Percentiles rank a stretch among this genome's conserved stretches.
phyloP scores from a whole-genome alignment of 2,113 vertebrate species.

The Sylvicapra grimmia region DNA sequence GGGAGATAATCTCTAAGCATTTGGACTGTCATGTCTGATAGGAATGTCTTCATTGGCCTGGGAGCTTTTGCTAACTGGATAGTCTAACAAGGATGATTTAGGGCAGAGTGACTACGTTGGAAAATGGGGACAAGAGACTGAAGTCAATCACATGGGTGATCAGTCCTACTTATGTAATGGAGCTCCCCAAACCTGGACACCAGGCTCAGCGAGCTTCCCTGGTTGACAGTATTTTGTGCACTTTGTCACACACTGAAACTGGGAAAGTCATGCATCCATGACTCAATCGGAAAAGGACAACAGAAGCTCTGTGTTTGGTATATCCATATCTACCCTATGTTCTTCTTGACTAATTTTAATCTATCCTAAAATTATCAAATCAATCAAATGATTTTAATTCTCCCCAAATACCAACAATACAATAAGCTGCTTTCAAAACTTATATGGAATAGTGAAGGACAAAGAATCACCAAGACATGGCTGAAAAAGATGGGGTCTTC shows the following conservation, averaged over 20 bases:
- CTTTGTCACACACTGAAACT: not conserved
- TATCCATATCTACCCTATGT: not conserved
- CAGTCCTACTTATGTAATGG: not conserved
- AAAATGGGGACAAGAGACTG: not conserved
- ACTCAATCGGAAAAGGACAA: not conserved
- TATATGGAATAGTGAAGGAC: not conserved
- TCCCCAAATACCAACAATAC: not conserved
- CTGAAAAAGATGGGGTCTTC: not conserved
- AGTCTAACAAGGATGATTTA: not conserved
- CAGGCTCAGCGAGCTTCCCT: not conserved
- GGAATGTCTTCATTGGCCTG: not conserved
- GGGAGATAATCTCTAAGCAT: not conserved
- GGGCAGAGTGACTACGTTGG: not conserved
- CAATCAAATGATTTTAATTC: not conserved
- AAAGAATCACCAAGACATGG: not conserved
- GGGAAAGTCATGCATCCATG: not conserved
- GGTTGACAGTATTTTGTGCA: not conserved
- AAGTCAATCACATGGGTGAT: not conserved
- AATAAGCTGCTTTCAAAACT: not conserved
- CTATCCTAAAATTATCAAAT: not conserved
- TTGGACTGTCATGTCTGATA: not conserved
- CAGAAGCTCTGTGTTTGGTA: not conserved
- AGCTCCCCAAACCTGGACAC: too few species aligned
- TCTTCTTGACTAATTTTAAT: not conserved
- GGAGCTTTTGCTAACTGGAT: not conserved